Base-by-base conservation (phyloP, 2,888 invertebrate genomes). In the Macrosoma leucophasiata region DNA sequence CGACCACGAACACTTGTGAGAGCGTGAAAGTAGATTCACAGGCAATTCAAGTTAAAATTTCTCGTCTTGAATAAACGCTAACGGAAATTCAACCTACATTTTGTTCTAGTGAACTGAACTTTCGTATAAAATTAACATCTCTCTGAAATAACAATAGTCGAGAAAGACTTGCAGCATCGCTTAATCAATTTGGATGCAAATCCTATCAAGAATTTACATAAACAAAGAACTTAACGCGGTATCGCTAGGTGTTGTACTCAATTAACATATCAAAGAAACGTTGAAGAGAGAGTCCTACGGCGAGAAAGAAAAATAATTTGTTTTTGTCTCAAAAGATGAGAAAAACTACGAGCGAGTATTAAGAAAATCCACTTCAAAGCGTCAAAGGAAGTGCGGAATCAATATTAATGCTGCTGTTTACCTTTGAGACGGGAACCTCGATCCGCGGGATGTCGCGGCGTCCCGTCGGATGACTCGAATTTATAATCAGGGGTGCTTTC, bases 381-480 rank as follows among this genome's bases (percentile, higher is more conserved):
- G 62, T 69, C 73, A 73, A 72, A 73, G 78, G 64, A 67, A 64
- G 60, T 62, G 55, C 62, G 66, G 63, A 67, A 78, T 82, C 78
- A 79, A 79, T 81, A 79, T 79, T 82, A 75, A 82, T 77, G 71
- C 61, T 60, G 70, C 72, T 78, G 74, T 79, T 77, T 77, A 73
- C 73, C 69, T 77, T 79, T 79, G 76, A 76, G 67, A 59, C 56
- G 60, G 56, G 52, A 54, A 50, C 48, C 37, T 17, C 23, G 52
- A 50, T 53, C 54, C 51, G 57, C 56, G 70, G 58, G 63, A 59
- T 60, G 64, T 55, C 60, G 61, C 42, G 56, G 59, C 56, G 55
- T 55, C 64, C 54, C 67, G 62, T 58, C 65, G 72, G 72, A 69
- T 71, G 74, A 65, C 64, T 66, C 58, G 74, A 70, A 78, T 76